Percentiles rank a stretch among this genome's conserved stretches.
These are phyloP conservation scores for Hydrocynus forskahlii DNA, from an alignment of 2,797 vertebrate species.

Conservation along the genomic window DNA sequence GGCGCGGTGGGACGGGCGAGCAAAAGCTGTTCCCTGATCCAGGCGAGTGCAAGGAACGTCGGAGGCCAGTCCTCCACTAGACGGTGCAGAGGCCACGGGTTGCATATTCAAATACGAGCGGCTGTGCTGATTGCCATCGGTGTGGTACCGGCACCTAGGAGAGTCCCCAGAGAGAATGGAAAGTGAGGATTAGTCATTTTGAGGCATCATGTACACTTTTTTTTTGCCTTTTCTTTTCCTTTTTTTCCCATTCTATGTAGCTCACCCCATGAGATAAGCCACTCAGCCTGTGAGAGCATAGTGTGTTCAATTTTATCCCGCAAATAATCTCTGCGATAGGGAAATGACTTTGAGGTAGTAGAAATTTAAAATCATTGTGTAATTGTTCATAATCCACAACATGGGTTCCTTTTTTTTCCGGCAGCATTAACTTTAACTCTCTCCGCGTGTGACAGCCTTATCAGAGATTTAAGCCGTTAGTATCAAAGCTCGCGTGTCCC, in stretches of 20 bases:
- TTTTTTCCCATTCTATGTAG: neutral
- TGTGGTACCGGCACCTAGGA: slow-evolving; percentile 53
- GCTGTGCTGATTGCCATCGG: slow-evolving; percentile 66
- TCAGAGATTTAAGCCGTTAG: slow-evolving; percentile 66
- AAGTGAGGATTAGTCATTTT: slow-evolving; percentile 31
- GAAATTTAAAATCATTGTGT: slow-evolving; percentile 69
- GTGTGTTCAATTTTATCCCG: slow-evolving; percentile 39
- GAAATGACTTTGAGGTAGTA: slow-evolving; percentile 57
- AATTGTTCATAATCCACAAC: slow-evolving; percentile 75
- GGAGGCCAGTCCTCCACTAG: slow-evolving; percentile 64
- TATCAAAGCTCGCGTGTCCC: slow-evolving; percentile 59
- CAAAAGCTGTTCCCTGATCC: slow-evolving; percentile 66
- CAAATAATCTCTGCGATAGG: slow-evolving; percentile 47
- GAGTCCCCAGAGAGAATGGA: slow-evolving; percentile 23
- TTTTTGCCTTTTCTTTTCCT: neutral
- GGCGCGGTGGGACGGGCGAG: slow-evolving; percentile 64
- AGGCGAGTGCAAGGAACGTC: slow-evolving; percentile 80
- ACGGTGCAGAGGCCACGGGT: slow-evolving; percentile 53
- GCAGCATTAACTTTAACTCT: slow-evolving; percentile 62
- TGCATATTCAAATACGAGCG: slow-evolving; percentile 68
- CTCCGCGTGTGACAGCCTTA: slow-evolving; percentile 59
- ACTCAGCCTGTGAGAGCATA: slow-evolving; percentile 14
- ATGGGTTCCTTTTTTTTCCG: slow-evolving; percentile 55
- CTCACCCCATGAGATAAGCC: slow-evolving; percentile 19
- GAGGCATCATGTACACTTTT: neutral